These are phyloP conservation scores for Bungarus multicinctus DNA, from an alignment of 2,113 vertebrate genomes.

Conservation along the genomic window DNA sequence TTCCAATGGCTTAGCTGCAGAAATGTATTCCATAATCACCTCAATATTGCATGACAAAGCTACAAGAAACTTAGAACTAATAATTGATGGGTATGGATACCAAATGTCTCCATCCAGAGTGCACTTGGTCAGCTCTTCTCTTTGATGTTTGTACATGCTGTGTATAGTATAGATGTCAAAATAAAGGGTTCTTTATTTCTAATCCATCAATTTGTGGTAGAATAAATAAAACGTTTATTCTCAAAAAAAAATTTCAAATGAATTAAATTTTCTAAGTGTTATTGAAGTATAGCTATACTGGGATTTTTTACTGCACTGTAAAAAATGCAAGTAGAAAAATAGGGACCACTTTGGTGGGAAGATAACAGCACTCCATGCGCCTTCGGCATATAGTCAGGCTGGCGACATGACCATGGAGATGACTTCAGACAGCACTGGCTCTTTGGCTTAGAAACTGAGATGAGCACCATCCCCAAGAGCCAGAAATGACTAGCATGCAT, in stretches of 20 bases:
- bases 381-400: too few species aligned
- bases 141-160: not conserved
- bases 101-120: not conserved
- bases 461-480: too few species aligned
- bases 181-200: not conserved
- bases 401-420: too few species aligned
- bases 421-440: too few species aligned
- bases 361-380: too few species aligned
- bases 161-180: not conserved
- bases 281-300: not conserved
- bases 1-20: not conserved
- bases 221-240: not conserved
- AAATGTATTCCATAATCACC: not conserved
- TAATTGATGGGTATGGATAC: not conserved
- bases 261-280: not conserved
- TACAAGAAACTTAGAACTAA: not conserved
- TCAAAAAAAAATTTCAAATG: slow-evolving; percentile 12
- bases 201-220: not conserved
- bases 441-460: too few species aligned
- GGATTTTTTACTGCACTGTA: not conserved
- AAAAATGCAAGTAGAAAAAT: too few species aligned
- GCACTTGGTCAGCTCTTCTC: not conserved
- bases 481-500: too few species aligned
- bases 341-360: too few species aligned
- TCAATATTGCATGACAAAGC: not conserved